Conservation (phyloP, 2,888 invertebrate genomes). For the Fissipunctia ypsillon region DNA sequence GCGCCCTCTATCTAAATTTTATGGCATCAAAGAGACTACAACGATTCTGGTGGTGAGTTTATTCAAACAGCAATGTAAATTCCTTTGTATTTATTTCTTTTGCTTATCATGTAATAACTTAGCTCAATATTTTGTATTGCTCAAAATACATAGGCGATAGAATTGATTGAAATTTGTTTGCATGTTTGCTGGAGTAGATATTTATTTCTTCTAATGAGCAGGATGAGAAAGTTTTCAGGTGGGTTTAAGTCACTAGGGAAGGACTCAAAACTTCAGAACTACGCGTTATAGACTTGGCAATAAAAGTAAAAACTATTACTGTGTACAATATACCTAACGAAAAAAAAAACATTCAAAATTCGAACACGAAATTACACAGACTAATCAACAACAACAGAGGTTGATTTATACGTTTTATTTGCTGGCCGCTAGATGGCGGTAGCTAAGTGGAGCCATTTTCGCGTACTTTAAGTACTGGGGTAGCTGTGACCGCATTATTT, state of each 20-base stretch:
- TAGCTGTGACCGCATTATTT: slow-evolving; percentile 88
- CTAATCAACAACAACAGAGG: slow-evolving; percentile 75
- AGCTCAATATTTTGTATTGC: not conserved
- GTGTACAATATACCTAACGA: not conserved
- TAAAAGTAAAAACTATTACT: not conserved
- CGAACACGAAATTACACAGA: slow-evolving; percentile 69
- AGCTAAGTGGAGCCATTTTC: slow-evolving; percentile 86
- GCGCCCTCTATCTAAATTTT: slow-evolving; percentile 70
- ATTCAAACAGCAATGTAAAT: slow-evolving; percentile 4
- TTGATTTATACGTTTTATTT: slow-evolving; percentile 79
- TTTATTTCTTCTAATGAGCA: no score
- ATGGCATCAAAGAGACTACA: not conserved
- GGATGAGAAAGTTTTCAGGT: no score
- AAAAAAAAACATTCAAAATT: slow-evolving; percentile 33
- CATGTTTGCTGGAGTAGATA: no score
- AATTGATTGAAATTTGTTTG: no score
- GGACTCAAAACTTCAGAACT: not conserved
- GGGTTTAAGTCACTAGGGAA: no score
- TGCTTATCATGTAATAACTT: not conserved
- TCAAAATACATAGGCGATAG: no score
- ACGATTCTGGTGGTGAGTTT: not conserved
- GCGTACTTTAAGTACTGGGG: slow-evolving; percentile 80
- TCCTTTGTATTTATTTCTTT: not conserved
- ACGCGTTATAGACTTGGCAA: not conserved
- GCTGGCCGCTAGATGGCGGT: slow-evolving; percentile 82